These are phyloP conservation scores for Hyperopisus bebe DNA, from an alignment of 2,113 vertebrate genomes.

Conservation along the genomic window DNA sequence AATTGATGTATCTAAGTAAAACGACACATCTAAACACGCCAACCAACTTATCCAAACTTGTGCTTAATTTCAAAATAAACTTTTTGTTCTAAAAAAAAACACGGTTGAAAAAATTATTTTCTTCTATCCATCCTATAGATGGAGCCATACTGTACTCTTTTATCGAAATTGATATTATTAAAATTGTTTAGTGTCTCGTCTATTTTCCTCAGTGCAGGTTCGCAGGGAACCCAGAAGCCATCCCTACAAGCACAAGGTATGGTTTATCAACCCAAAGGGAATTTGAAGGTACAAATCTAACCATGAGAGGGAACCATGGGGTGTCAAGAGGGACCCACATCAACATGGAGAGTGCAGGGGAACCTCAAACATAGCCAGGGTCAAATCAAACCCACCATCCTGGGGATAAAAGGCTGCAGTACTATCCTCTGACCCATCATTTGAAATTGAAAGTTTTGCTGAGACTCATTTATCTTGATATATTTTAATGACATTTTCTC, in stretches of 20 bases:
- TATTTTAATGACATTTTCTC: not conserved
- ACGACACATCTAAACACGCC: not conserved
- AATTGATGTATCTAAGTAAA: not conserved
- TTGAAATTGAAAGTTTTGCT: not conserved
- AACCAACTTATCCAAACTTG: not conserved
- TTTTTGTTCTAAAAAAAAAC: not conserved
- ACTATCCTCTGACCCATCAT: not conserved
- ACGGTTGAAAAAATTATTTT: not conserved
- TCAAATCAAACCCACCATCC: no score
- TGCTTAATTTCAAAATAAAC: not conserved
- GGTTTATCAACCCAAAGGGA: not conserved
- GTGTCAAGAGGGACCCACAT: not conserved
- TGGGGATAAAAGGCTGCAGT: no score
- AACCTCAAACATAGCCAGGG: not conserved
- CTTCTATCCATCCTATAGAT: slow-evolving; percentile 11
- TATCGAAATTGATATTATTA: not conserved
- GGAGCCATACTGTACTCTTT: not conserved
- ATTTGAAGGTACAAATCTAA: not conserved
- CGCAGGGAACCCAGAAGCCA: not conserved
- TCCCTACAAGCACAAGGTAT: not conserved
- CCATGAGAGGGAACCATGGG: not conserved
- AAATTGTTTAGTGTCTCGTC: not conserved
- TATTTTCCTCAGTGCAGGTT: not conserved
- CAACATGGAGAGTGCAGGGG: not conserved
- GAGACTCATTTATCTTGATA: not conserved